Percentiles rank a stretch among this genome's conserved stretches.
Conservation (phyloP, 2,113 vertebrate genomes). For the Perccottus glenii region DNA sequence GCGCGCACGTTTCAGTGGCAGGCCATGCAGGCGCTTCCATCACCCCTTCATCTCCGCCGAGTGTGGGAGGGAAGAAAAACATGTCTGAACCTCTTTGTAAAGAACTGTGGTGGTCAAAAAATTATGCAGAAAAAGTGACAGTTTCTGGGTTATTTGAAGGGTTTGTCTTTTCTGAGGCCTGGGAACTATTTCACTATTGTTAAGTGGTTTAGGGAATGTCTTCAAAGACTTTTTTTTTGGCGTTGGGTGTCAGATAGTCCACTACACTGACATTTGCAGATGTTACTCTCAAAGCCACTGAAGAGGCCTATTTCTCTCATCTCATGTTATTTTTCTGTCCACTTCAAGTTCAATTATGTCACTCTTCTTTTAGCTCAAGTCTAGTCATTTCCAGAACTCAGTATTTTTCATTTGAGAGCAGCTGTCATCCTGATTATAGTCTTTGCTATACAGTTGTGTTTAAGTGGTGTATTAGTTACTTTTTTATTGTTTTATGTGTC, state of each 20-base stretch:
- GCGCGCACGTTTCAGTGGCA: background rate
- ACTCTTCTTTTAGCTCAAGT: background rate
- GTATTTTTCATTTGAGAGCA: no score
- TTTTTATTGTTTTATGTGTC: no score
- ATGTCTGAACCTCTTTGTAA: constrained; percentile 3
- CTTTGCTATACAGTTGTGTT: no score
- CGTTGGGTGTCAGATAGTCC: no score
- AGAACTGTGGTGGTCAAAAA: constrained; percentile 19
- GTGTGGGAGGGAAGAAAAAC: constrained; percentile 11
- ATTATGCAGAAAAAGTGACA: background rate
- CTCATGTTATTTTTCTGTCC: background rate
- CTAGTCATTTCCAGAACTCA: no score
- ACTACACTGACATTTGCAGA: background rate
- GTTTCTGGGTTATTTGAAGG: background rate
- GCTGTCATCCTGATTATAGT: no score
- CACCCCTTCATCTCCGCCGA: constrained; percentile 18
- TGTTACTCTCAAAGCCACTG: background rate
- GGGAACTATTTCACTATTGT: no score
- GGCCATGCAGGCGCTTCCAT: constrained; percentile 17
- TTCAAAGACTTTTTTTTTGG: no score
- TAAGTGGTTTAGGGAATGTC: no score
- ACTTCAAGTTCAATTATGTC: background rate
- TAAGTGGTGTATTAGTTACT: no score
- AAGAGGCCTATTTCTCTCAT: background rate
- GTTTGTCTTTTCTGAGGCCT: background rate